phyloP scores from a whole-genome alignment of 2,888 invertebrate genomes.

The Synergus itoensis region DNA sequence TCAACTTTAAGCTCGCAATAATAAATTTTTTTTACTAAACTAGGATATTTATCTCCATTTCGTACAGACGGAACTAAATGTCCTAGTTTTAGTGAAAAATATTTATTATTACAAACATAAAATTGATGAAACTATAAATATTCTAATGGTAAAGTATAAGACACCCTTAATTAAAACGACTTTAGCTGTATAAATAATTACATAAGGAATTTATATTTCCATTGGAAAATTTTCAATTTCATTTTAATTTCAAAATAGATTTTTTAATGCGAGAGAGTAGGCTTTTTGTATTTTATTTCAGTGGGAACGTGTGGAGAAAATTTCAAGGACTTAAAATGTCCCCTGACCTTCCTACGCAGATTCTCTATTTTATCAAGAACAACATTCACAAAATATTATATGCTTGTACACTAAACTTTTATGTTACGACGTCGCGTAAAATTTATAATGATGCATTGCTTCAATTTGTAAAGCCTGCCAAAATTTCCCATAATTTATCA shows the following conservation, averaged over 20 bases:
- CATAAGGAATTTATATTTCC: too few species aligned
- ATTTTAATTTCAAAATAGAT: not conserved
- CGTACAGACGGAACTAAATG: too few species aligned
- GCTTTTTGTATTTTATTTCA: constrained; percentile 29
- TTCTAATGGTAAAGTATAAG: too few species aligned
- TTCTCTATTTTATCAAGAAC: constrained; percentile 19
- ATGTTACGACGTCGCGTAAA: not conserved
- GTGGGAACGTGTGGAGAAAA: constrained; percentile 3
- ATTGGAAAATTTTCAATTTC: not conserved
- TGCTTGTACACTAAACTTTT: not conserved
- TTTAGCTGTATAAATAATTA: too few species aligned
- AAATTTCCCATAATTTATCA: not conserved
- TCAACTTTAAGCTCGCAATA: too few species aligned
- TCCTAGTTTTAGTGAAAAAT: too few species aligned
- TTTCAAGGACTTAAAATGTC: constrained; percentile 26
- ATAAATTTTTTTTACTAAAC: too few species aligned
- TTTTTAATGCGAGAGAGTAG: not conserved
- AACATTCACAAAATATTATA: not conserved
- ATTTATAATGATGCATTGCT: not conserved
- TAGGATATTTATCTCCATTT: too few species aligned
- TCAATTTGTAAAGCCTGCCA: not conserved
- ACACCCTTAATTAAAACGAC: too few species aligned
- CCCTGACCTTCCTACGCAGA: constrained; percentile 28
- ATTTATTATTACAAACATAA: too few species aligned
- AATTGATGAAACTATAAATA: too few species aligned